Evolutionary conservation across 2,113 vertebrate species (phyloP), one percentile per base, ranked within the genome.

Genomic region (Xiphias gladius): DNA sequence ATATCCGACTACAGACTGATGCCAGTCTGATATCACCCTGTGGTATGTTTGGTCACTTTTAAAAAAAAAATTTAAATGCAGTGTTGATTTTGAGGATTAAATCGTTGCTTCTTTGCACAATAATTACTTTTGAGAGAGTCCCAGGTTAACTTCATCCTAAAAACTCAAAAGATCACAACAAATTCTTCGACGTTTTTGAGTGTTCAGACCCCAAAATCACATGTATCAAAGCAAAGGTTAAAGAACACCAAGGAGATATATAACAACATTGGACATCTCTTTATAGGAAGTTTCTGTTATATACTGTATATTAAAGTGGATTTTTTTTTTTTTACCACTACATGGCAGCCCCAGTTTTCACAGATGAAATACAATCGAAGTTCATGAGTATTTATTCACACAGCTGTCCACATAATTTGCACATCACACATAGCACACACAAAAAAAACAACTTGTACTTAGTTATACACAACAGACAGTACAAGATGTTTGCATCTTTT

Each of bases 291-390:
- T 35, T 4, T 41, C 50, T 10, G 7, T 54, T 20, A 13, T 26
- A 0, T 65, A n/a, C 48, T 10, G 52, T 32, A 5, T 55, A 16
- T 17, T 3, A 43, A 26, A 64, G 24, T 67, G 3, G 16, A 16
- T 55, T 54, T n/a, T 78, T n/a, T n/a, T 55, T 54, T n/a, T 3
- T 78, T 76, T 1, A 58, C 75, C 88, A 66, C 61, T 64, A 84
- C 85, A 59, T 67, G 80, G 82, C 76, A 63, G 14, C 19, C 2
- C 76, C 10, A 1, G 6, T 24, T 73, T 70, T 30, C 28, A 57
- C 37, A 62, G 28, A 11, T 11, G 0, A 59, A 17, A 52, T 19
- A 48, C 13, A 20, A 12, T 54, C 1, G 0, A 11, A 5, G 17
- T 54, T 12, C 19, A 17, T 17, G 0, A 20, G 28, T 26, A 10